These are phyloP conservation scores for Boloria euphrosyne DNA, from an alignment of 2,888 invertebrate genomes.

Conservation along the genomic window DNA sequence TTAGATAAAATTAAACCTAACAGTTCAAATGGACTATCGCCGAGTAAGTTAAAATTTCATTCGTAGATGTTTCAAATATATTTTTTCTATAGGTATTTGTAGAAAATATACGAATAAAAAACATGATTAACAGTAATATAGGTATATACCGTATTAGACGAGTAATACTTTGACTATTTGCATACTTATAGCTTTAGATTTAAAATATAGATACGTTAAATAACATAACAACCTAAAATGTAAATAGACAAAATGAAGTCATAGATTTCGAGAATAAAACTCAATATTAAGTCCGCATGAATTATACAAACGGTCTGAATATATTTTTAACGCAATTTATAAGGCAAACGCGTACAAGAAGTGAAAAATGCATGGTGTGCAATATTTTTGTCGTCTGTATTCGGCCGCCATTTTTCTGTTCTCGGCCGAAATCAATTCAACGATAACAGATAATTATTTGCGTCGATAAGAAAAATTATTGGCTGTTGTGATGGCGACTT, in stretches of 20 bases:
- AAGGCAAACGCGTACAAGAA: slow-evolving; percentile 33
- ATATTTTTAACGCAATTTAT: slow-evolving; percentile 36
- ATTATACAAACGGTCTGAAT: slow-evolving; percentile 27
- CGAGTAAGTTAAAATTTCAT: no score
- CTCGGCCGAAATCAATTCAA: slow-evolving; percentile 63
- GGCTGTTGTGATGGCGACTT: slow-evolving; percentile 57
- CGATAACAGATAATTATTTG: slow-evolving; percentile 78
- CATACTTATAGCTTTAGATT: no score
- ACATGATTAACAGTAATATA: no score
- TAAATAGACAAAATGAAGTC: slow-evolving; percentile 22
- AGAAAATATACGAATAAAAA: no score
- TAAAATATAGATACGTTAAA: no score
- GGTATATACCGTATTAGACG: no score
- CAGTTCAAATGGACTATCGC: no score
- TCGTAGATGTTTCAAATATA: no score
- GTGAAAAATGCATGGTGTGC: slow-evolving; percentile 32
- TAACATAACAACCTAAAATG: background rate
- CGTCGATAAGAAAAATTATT: slow-evolving; percentile 74
- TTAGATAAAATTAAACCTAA: no score
- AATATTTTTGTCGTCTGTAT: slow-evolving; percentile 56
- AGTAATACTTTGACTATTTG: no score
- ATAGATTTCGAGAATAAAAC: slow-evolving; percentile 30
- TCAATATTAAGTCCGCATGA: slow-evolving; percentile 23
- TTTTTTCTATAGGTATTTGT: no score
- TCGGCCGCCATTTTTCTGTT: slow-evolving; percentile 67